Conservation (phyloP, 1,140 invertebrate genomes). For the Eumeta japonica region DNA sequence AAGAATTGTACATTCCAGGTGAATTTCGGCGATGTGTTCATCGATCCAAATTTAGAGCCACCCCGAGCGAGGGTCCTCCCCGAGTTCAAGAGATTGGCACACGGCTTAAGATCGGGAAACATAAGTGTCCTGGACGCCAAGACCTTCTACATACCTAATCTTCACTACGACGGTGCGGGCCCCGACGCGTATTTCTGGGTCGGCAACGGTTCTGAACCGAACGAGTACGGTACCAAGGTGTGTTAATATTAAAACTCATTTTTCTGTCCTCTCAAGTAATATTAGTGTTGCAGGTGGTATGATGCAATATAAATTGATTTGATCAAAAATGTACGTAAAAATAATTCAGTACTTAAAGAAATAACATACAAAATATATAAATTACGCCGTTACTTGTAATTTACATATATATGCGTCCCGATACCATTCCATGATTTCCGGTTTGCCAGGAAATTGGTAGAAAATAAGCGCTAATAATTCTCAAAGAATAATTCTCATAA, state of each 20-base stretch:
- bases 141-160: slow-evolving; percentile 89
- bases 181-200: slow-evolving; percentile 93
- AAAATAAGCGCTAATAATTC: too few relatives aligned
- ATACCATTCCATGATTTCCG: too few relatives aligned
- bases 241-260: too few relatives aligned
- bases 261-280: too few relatives aligned
- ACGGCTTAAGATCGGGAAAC: slow-evolving; percentile 85
- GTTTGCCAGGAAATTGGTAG: too few relatives aligned
- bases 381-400: background rate
- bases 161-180: slow-evolving; percentile 87
- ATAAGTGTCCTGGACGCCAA: slow-evolving; percentile 88
- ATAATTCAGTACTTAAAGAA: too few relatives aligned
- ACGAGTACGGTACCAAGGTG: slow-evolving; percentile 79
- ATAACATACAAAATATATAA: too few relatives aligned
- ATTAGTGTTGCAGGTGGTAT: too few relatives aligned
- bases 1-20: slow-evolving; percentile 61
- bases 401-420: too few relatives aligned
- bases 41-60: slow-evolving; percentile 71
- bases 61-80: slow-evolving; percentile 75
- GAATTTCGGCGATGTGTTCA: slow-evolving; percentile 81
- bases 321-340: too few relatives aligned
- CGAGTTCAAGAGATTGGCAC: slow-evolving; percentile 81
- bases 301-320: too few relatives aligned
- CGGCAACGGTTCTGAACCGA: slow-evolving; percentile 79
- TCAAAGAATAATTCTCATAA: too few relatives aligned